Evolutionary conservation across 1,140 invertebrate species (phyloP).

Genomic region (Adelges cooleyi): DNA sequence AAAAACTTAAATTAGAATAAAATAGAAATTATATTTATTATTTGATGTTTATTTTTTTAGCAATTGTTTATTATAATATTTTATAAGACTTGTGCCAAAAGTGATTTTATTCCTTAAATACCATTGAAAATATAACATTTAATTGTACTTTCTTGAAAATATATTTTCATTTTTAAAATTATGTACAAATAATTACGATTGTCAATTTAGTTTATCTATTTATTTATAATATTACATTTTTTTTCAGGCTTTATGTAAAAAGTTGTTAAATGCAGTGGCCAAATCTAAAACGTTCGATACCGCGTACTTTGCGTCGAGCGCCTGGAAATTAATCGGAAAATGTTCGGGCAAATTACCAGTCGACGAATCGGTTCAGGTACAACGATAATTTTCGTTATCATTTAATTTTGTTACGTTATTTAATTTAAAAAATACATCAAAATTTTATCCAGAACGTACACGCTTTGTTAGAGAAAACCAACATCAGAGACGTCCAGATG

Average conservation of each 20-base stretch:
- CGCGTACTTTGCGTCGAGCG: constrained; percentile 43
- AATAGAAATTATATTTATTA: too few species aligned
- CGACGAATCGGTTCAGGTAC: constrained; percentile 37
- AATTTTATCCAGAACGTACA: not conserved
- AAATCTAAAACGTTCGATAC: constrained; percentile 41
- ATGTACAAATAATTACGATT: too few species aligned
- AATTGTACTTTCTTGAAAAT: too few species aligned
- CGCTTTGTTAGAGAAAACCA: constrained; percentile 33
- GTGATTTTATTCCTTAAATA: too few species aligned
- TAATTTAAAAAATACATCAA: not conserved
- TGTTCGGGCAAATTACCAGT: constrained; percentile 39
- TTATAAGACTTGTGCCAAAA: too few species aligned
- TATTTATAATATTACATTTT: too few species aligned
- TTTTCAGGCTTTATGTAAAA: constrained; percentile 47
- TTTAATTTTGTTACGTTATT: not conserved
- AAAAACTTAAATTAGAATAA: too few species aligned
- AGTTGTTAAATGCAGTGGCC: constrained; percentile 38
- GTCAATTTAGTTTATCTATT: too few species aligned
- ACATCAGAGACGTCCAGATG: constrained; percentile 32
- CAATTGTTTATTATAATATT: too few species aligned
- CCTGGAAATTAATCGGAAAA: constrained; percentile 41
- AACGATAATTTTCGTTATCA: constrained; percentile 20
- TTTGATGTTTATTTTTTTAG: too few species aligned
- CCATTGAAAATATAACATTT: too few species aligned
- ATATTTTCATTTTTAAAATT: too few species aligned